Evolutionary conservation across 2,888 invertebrate species (phyloP).

Genomic region (Dasysyrphus tricinctus): DNA sequence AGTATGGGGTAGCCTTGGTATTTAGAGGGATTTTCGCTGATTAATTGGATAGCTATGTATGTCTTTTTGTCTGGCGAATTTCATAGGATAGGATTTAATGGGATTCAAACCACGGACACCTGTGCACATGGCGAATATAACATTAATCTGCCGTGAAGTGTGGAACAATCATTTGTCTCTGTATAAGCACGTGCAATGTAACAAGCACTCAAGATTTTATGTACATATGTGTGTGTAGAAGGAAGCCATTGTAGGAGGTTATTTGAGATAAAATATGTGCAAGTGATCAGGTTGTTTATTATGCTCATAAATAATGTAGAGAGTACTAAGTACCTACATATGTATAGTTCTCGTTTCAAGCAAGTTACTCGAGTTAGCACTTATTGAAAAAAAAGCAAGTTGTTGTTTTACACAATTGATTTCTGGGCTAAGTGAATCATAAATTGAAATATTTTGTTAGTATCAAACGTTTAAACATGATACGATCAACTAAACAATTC

Average conservation of each 20-base stretch:
- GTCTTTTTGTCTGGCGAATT: constrained; percentile 44
- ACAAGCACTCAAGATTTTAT: background rate
- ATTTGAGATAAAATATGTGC: constrained; percentile 14
- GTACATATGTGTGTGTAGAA: background rate
- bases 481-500: background rate
- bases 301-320: constrained; percentile 12
- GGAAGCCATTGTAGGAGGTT: background rate
- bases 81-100: constrained; percentile 40
- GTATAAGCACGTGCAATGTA: constrained; percentile 31
- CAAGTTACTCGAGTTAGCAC: background rate
- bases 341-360: background rate
- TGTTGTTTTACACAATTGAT: background rate
- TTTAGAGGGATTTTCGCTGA: constrained; percentile 56
- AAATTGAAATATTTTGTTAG: background rate
- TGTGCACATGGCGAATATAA: constrained; percentile 35
- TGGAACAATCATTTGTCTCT: constrained; percentile 32
- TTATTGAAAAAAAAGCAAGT: background rate
- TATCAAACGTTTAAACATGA: background rate
- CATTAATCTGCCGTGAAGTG: constrained; percentile 29
- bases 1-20: constrained; percentile 25
- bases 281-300: constrained; percentile 34
- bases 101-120: constrained; percentile 55
- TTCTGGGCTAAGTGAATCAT: background rate
- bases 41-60: constrained; percentile 57
- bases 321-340: background rate